phyloP scores from a whole-genome alignment of 1,140 invertebrate species.

The Brachionus koreanus region DNA sequence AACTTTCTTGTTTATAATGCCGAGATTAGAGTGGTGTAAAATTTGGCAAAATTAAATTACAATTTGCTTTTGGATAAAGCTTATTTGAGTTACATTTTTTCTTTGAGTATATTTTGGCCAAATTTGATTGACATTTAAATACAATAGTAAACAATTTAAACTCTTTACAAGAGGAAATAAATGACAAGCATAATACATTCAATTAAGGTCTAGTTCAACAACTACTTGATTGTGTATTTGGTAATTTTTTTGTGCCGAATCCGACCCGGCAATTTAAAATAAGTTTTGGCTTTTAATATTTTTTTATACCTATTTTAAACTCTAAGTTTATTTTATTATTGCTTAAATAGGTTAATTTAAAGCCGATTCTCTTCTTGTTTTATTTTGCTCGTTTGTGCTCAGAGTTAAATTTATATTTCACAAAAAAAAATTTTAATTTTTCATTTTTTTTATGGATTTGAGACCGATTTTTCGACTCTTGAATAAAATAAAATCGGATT shows the following conservation, averaged over 20 bases:
- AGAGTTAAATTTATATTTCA: background rate
- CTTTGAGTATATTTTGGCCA: background rate
- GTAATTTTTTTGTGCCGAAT: background rate
- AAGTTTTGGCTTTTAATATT: background rate
- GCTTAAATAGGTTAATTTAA: slow-evolving; percentile 23
- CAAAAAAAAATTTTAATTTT: background rate
- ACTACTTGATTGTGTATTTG: background rate
- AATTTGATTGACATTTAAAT: background rate
- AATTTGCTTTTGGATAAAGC: slow-evolving; percentile 16
- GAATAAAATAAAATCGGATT: background rate
- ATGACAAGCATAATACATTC: background rate
- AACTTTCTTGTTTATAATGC: slow-evolving; percentile 37
- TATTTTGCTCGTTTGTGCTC: background rate
- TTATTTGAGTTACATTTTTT: background rate
- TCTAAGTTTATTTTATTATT: background rate
- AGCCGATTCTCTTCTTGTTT: background rate
- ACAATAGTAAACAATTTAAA: background rate
- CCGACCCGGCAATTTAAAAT: background rate
- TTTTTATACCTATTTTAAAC: background rate
- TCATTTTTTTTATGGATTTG: background rate
- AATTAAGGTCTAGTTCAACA: background rate
- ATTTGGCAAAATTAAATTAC: background rate
- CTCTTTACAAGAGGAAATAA: slow-evolving; percentile 2
- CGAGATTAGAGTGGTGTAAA: slow-evolving; percentile 10
- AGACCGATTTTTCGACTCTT: background rate